Base-by-base conservation (phyloP, 2,797 vertebrate genomes). In the Galagoides demidoff region DNA sequence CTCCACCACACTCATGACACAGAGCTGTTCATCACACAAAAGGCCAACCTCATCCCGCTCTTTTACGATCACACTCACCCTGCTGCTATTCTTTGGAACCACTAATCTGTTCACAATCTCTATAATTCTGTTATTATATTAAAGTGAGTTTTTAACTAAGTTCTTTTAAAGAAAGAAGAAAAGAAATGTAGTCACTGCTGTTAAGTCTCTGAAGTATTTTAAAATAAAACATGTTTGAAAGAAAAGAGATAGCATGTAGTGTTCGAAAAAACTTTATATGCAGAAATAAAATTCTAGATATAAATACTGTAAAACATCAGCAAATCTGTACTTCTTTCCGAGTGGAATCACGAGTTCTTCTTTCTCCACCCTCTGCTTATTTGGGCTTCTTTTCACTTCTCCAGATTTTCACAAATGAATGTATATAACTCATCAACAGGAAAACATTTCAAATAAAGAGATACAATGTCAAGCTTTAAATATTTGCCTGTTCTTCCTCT, bases 361-460 rank as follows among this genome's bases (percentile, higher is more conserved):
- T 85, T 43, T 55, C n/a, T n/a, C 1, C 73, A 20, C 31, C 31
- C 43, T 27, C 78, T 31, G 14, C 23, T 92, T 85, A 74, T 92
- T 66, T 83, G 45, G 27, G 37, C 20, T 83, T 94, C 92, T 55
- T 55, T 43, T 29, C 2, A 89, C 61, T 85, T 85, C 45, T 4
- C 13, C 16, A 79, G n/a, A 79, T 57, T 85, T 93, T 79, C 52
- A 92, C 59, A 78, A 95, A 74, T 45, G 7, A 79, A 78, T 19
- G 13, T 83, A 31, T 59, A 20, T 81, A 85, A 88, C 7, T 94
- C 37, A 73, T 3, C 81, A 76, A 76, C 5, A 52, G 34, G 66
- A 85, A 81, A 89, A 31, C 49, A 71, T 61, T 29, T 93, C 39
- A 43, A 78, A 95, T 74, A 88, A 83, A 83, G 83, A 87, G 13